These are phyloP conservation scores for Sylvia atricapilla DNA, from an alignment of 2,113 vertebrate species.

Conservation along the genomic window DNA sequence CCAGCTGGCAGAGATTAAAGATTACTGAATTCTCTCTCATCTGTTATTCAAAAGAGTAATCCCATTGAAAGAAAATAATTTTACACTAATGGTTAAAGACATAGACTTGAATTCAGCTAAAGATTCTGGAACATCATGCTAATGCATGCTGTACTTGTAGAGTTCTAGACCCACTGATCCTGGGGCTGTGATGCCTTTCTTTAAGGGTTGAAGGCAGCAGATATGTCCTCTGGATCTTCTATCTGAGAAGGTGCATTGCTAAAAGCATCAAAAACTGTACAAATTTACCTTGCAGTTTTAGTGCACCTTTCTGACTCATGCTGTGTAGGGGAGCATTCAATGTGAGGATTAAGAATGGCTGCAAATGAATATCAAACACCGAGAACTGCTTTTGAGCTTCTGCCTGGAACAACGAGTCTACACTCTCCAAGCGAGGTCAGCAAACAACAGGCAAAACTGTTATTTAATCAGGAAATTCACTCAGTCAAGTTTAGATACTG, in stretches of 20 bases:
- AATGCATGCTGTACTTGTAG: neutral
- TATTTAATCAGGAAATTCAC: neutral
- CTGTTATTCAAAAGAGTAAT: neutral
- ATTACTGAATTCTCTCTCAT: neutral
- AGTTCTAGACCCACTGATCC: neutral
- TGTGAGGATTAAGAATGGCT: neutral
- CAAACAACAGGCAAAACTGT: neutral
- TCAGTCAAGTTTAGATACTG: neutral
- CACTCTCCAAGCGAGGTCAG: neutral
- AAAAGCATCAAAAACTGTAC: neutral
- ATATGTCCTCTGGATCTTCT: neutral
- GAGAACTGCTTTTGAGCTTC: neutral
- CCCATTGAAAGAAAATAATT: neutral
- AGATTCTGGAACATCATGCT: neutral
- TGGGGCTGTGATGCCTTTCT: neutral
- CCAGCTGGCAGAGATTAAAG: neutral
- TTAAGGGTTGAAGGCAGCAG: neutral
- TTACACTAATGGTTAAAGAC: neutral
- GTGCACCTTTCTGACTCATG: neutral
- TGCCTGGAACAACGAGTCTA: neutral
- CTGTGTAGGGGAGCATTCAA: neutral
- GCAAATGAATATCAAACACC: neutral
- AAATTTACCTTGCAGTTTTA: neutral
- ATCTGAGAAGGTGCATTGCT: neutral
- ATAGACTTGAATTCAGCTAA: neutral